These are phyloP conservation scores for Proisotoma minuta DNA, from an alignment of 2,888 invertebrate species.

Conservation along the genomic window DNA sequence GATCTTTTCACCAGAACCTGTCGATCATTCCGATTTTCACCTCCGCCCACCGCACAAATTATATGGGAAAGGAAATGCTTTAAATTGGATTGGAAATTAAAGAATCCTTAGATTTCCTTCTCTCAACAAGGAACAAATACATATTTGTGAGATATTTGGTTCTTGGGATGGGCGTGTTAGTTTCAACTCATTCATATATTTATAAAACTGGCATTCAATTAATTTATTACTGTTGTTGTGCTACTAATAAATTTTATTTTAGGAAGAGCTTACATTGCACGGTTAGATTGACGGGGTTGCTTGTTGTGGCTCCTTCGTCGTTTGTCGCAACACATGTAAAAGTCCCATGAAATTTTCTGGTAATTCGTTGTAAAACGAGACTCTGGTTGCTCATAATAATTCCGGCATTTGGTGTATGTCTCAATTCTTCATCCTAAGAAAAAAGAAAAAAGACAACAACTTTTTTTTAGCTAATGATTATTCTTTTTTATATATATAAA, in stretches of 20 bases:
- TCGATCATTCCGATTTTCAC: slow-evolving; percentile 32
- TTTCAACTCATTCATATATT: too few species aligned
- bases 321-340: slow-evolving; percentile 86
- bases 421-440: slow-evolving; percentile 72
- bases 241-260: too few species aligned
- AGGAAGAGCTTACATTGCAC: slow-evolving; percentile 95
- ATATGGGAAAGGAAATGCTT: slow-evolving; percentile 22
- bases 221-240: too few species aligned
- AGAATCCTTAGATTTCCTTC: slow-evolving; percentile 6
- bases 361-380: slow-evolving; percentile 77
- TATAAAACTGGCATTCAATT: too few species aligned
- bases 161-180: neutral
- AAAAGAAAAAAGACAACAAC: slow-evolving; percentile 12
- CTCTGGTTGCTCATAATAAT: slow-evolving; percentile 78
- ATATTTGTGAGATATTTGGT: neutral
- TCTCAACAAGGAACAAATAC: neutral
- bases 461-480: too few species aligned
- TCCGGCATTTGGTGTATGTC: slow-evolving; percentile 76
- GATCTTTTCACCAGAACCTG: slow-evolving; percentile 21
- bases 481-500: too few species aligned
- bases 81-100: slow-evolving; percentile 33
- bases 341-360: slow-evolving; percentile 69
- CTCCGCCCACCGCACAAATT: slow-evolving; percentile 40
- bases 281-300: slow-evolving; percentile 71
- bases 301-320: slow-evolving; percentile 83